Percentiles rank a stretch among this genome's conserved stretches.
Evolutionary conservation across 2,888 invertebrate genomes (phyloP).

Genomic region (Drosophila histrio): DNA sequence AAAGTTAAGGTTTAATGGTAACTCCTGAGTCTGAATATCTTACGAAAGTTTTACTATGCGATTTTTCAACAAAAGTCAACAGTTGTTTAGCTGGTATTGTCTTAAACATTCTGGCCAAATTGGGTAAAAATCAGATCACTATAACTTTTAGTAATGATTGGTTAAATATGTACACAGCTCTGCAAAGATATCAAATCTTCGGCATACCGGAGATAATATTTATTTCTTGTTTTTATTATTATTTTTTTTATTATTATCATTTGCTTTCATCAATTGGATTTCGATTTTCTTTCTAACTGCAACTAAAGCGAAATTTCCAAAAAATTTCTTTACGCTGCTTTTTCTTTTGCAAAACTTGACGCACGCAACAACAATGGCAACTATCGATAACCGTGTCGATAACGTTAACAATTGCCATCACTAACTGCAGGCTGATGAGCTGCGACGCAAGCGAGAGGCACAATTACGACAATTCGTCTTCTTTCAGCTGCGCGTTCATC

Average conservation of each 20-base stretch:
- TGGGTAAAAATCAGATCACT: background rate
- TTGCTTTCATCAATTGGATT: conserved; percentile 35
- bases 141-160: too few species aligned
- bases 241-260: background rate
- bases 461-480: conserved; percentile 93
- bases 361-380: conserved; percentile 47
- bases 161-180: too few species aligned
- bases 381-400: conserved; percentile 30
- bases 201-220: background rate
- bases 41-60: too few species aligned
- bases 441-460: conserved; percentile 88
- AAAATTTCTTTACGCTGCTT: conserved; percentile 53
- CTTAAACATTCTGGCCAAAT: too few species aligned
- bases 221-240: background rate
- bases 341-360: conserved; percentile 49
- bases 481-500: conserved; percentile 95
- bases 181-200: background rate
- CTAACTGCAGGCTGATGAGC: conserved; percentile 87
- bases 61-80: too few species aligned
- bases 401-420: conserved; percentile 35
- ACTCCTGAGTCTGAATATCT: too few species aligned
- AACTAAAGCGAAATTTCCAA: conserved; percentile 38
- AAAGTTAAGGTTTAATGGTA: too few species aligned
- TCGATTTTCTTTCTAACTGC: conserved; percentile 17
- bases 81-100: too few species aligned